Conservation (phyloP, 2,888 invertebrate genomes). For the Lobophora halterata region DNA sequence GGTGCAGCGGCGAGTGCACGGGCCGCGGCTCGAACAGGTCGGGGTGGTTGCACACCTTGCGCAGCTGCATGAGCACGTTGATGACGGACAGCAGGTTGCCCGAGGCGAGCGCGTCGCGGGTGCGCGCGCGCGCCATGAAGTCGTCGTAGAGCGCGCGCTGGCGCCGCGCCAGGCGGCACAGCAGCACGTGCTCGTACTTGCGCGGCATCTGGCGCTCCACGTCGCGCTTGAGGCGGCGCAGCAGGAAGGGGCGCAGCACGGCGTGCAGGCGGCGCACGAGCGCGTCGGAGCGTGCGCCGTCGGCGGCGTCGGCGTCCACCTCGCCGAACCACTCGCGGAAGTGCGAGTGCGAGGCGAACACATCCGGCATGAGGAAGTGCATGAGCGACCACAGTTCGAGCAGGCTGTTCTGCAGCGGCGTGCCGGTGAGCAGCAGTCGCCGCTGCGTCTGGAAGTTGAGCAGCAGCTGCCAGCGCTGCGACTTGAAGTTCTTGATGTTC, state of each 20-base stretch:
- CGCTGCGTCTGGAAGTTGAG: slow-evolving; percentile 96
- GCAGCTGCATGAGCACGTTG: slow-evolving; percentile 97
- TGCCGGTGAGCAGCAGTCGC: slow-evolving; percentile 94
- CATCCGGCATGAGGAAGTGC: slow-evolving; percentile 99
- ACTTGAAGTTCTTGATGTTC: slow-evolving; percentile 99
- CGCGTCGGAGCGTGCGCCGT: slow-evolving; percentile 53
- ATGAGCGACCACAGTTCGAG: slow-evolving; percentile 99
- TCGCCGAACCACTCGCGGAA: slow-evolving; percentile 99
- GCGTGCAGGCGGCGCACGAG: slow-evolving; percentile 61
- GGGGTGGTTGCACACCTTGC: slow-evolving; percentile 99
- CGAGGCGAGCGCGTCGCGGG: slow-evolving; percentile 86
- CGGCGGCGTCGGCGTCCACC: slow-evolving; percentile 83
- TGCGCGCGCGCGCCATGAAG: slow-evolving; percentile 98
- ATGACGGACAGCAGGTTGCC: slow-evolving; percentile 97
- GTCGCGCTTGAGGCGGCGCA: slow-evolving; percentile 95
- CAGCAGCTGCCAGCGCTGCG: slow-evolving; percentile 98
- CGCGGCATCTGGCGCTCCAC: slow-evolving; percentile 98
- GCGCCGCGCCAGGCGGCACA: slow-evolving; percentile 96
- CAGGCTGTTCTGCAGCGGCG: slow-evolving; percentile 96
- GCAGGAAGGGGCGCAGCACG: slow-evolving; percentile 94
- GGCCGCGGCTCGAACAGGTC: slow-evolving; percentile 98
- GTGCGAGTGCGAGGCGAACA: slow-evolving; percentile 97
- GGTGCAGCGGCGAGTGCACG: slow-evolving; percentile 95
- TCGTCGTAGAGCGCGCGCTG: slow-evolving; percentile 99
- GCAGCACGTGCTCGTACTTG: slow-evolving; percentile 96